Conservation (phyloP, 1,140 invertebrate species). For the Leptonema lineaticorne region DNA sequence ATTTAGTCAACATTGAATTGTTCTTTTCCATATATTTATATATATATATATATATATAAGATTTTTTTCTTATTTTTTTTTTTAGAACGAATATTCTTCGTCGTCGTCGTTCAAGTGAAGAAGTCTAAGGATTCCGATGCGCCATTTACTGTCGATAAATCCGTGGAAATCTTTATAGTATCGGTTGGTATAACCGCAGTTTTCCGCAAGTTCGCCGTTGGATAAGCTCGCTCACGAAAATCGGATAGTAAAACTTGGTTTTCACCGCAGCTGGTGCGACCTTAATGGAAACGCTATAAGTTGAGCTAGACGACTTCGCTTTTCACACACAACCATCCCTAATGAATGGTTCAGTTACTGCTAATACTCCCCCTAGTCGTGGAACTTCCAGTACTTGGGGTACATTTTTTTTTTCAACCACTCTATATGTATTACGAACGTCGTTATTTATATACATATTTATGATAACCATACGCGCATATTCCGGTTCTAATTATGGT, state of each 20-base stretch:
- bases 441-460: too few relatives aligned
- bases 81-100: too few relatives aligned
- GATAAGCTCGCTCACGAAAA: not conserved
- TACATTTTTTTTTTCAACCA: too few relatives aligned
- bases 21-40: too few relatives aligned
- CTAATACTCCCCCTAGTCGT: not conserved
- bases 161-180: not conserved
- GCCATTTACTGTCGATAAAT: not conserved
- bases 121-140: too few relatives aligned
- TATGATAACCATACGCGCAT: too few relatives aligned
- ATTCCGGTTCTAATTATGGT: too few relatives aligned
- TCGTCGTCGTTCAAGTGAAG: too few relatives aligned
- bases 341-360: not conserved
- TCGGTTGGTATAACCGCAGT: not conserved
- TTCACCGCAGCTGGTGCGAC: not conserved
- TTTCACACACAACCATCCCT: not conserved
- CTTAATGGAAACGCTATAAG: constrained; percentile 8
- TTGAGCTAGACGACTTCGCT: not conserved
- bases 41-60: too few relatives aligned
- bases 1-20: too few relatives aligned
- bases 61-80: too few relatives aligned
- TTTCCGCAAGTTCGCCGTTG: constrained; percentile 8
- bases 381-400: not conserved
- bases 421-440: too few relatives aligned
- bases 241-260: not conserved